Evolutionary conservation across 2,888 invertebrate genomes (phyloP).

Genomic region (Eilema griseolum): DNA sequence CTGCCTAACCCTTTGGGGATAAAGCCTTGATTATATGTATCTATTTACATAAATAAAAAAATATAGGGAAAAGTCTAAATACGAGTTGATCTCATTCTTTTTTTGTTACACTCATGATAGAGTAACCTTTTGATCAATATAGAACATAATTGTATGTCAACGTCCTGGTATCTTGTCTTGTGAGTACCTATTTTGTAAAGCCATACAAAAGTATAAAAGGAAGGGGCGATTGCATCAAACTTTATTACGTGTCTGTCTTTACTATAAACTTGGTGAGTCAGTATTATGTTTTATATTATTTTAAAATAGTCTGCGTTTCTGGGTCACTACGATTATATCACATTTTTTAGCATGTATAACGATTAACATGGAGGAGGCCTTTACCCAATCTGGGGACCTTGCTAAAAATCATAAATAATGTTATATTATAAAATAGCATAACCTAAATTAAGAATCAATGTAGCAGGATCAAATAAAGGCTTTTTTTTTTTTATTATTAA

Average conservation of each 20-base stretch:
- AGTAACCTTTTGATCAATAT: not conserved
- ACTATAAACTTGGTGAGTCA: constrained; percentile 30
- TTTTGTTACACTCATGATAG: not conserved
- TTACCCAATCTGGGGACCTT: no score
- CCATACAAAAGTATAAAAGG: constrained; percentile 34
- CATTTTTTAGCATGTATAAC: not conserved
- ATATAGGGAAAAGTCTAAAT: no score
- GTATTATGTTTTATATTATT: not conserved
- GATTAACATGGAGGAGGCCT: no score
- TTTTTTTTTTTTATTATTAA: no score
- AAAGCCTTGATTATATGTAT: no score
- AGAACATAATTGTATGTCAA: not conserved
- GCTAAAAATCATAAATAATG: no score
- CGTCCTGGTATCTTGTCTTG: not conserved
- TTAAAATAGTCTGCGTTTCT: not conserved
- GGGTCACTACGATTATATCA: not conserved
- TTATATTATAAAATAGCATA: no score
- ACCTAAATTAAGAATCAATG: no score
- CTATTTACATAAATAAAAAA: no score
- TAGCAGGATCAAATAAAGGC: no score
- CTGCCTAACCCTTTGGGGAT: no score
- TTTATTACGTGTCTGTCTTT: constrained; percentile 25
- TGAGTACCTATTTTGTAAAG: constrained; percentile 10
- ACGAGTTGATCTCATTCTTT: no score
- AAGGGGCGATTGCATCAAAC: constrained; percentile 10